Evolutionary conservation across 30 jellyfish, hydroid and myxozoan species (phyloP), one percentile per base, ranked within the genome.

Genomic region (Morbakka virulenta): DNA sequence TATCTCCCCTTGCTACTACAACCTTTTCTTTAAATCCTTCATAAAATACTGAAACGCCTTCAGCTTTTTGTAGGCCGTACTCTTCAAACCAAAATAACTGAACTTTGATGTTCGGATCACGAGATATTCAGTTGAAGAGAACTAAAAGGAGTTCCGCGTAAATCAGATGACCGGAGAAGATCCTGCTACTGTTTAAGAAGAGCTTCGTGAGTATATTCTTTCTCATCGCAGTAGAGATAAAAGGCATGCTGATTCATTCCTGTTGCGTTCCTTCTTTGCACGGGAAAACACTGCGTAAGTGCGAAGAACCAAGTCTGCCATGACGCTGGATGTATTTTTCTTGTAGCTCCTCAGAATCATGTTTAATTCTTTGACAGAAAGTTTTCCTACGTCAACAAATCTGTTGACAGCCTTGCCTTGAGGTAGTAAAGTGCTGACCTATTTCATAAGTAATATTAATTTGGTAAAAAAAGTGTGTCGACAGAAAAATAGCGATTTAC

Each of bases 41-140:
- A 50, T 52, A 76, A 63, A 76, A 76, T 52, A 76, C 78, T 76
- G 80, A 31, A 76, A 76, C 35, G 87, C 76, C 35, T 76, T 52
- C n/a, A 76, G 87, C 80, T 57, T 76, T 35, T 76, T 76, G 79
- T 76, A 76, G 74, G 68, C 87, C 32, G 79, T 76, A 52, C 79
- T 76, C 68, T 76, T 76, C 68, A 76, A 33, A 27, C 13, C 23
- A 48, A 76, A 52, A 35, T 76, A 78, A 67, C 62, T 76, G 67
- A 76, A 76, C 47, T 76, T 75, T 41, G 80, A 28, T 32, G 87
- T 75, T 75, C 81, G 64, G 47, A 75, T 34, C 32, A 75, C 87
- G 25, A 75, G 78, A 35, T 75, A 75, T 27, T 75, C 87, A 36
- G 77, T 22, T 30, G 32, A 34, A 65, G 35, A 34, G 28, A 30